Base-by-base conservation (phyloP, 2,888 invertebrate species). In the Creontiades dilutus region DNA sequence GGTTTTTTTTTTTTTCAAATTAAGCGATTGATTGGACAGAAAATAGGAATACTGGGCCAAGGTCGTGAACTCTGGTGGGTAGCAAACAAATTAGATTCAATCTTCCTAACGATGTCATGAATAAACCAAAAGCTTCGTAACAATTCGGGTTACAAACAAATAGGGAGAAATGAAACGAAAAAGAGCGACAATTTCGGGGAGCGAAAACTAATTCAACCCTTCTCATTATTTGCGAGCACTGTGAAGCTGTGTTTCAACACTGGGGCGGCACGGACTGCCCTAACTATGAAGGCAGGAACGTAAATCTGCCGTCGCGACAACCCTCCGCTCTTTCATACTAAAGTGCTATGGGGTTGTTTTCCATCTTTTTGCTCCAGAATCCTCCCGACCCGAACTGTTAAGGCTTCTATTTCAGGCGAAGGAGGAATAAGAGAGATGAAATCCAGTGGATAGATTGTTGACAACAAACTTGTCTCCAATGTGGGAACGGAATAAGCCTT, bases 221-320 rank as follows among this genome's bases (percentile, higher is more conserved):
- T 46, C 14, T 78, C 76, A 11, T 76, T 9, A 76, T 76, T 76
- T 28, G 28, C 76, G 9, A 37, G 7, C n/a, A 37, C 7, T 37
- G 7, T 7, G 27, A 23, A 68, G 23, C 68, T 68, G 12, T 2
- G 52, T 52, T 37, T 12, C 14, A 1, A 52, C 13, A 52, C 11
- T 48, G 7, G 48, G 19, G 19, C 61, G 61, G 1, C 61, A 16
- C n/a, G n/a, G n/a, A 23, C 61, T 68, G 61, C 68, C 23, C 68
- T 19, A n/a, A 57, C 68, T n/a, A 19, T 14, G 52, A 19, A 1
- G 0, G 68, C 2, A 23, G 68, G 68, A 68, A 68, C 68, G 68
- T 68, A 68, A 68, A 68, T 68, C 68, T 12, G 23, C 68, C 27
- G 68, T 68, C 68, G 68, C 68, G 68, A 68, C 68, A 23, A 19